Conservation (phyloP, 2,797 vertebrate species). For the Semaprochilodus insignis region DNA sequence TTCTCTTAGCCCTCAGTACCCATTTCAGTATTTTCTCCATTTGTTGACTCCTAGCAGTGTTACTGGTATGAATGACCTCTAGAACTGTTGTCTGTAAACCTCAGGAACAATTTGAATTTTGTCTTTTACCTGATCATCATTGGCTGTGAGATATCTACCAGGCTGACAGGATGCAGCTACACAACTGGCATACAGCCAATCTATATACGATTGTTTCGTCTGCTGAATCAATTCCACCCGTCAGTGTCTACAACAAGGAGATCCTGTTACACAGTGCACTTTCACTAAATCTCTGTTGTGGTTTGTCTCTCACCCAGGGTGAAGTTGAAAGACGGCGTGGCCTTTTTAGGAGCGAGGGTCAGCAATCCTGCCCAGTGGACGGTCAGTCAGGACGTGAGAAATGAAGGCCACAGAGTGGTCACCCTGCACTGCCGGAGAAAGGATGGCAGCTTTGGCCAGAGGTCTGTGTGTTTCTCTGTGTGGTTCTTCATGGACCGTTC, state of each 20-base stretch:
- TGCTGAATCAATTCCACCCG: not conserved
- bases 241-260: not conserved
- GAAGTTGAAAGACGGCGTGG: constrained; percentile 92
- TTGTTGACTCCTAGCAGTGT: too few relatives aligned
- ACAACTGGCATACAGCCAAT: constrained; percentile 5
- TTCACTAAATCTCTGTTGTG: too few relatives aligned
- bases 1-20: too few relatives aligned
- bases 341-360: constrained; percentile 82
- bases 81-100: too few relatives aligned
- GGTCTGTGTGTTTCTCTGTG: constrained; percentile 72
- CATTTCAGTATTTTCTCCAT: too few relatives aligned
- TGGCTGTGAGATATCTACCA: constrained; percentile 9
- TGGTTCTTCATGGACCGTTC: not conserved
- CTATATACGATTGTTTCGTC: not conserved
- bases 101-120: not conserved
- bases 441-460: constrained; percentile 80
- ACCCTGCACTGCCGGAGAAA: constrained; percentile 89
- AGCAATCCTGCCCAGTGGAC: constrained; percentile 89
- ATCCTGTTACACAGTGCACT: constrained; percentile 3
- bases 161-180: constrained; percentile 15
- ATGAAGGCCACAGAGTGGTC: constrained; percentile 86
- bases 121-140: constrained; percentile 1
- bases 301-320: constrained; percentile 78
- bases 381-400: constrained; percentile 87
- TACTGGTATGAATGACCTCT: too few relatives aligned